These are phyloP conservation scores for Acomys russatus DNA, from an alignment of 2,797 vertebrate genomes.

Conservation along the genomic window DNA sequence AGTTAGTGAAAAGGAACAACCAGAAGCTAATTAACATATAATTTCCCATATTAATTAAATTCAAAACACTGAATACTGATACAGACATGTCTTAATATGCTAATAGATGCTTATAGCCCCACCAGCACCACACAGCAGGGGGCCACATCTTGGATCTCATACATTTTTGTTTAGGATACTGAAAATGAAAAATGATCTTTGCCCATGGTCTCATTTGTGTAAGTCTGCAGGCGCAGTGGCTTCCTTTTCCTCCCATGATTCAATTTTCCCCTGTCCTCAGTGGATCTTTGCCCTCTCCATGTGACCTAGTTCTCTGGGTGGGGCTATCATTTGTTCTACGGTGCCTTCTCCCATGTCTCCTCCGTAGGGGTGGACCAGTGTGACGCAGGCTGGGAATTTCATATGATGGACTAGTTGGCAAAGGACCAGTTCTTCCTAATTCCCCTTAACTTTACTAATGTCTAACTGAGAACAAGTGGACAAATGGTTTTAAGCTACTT, in stretches of 20 bases:
- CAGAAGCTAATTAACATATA: not conserved
- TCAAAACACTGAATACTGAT: not conserved
- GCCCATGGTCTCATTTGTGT: not conserved
- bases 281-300: not conserved
- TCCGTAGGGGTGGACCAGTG: not conserved
- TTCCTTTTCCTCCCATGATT: not conserved
- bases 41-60: not conserved
- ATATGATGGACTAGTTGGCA: not conserved
- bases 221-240: not conserved
- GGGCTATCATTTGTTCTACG: not conserved
- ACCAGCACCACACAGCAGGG: not conserved
- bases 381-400: not conserved
- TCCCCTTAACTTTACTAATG: not conserved
- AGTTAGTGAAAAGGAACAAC: not conserved
- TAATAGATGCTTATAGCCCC: not conserved
- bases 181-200: not conserved
- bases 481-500: not conserved
- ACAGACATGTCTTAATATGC: not conserved
- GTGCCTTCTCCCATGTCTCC: too few species aligned
- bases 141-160: not conserved
- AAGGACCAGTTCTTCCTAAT: not conserved
- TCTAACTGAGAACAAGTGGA: not conserved
- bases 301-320: not conserved
- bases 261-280: not conserved
- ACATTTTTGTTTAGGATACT: not conserved